phyloP scores from a whole-genome alignment of 2,113 vertebrate species.

The Petrocephalus zakoni region DNA sequence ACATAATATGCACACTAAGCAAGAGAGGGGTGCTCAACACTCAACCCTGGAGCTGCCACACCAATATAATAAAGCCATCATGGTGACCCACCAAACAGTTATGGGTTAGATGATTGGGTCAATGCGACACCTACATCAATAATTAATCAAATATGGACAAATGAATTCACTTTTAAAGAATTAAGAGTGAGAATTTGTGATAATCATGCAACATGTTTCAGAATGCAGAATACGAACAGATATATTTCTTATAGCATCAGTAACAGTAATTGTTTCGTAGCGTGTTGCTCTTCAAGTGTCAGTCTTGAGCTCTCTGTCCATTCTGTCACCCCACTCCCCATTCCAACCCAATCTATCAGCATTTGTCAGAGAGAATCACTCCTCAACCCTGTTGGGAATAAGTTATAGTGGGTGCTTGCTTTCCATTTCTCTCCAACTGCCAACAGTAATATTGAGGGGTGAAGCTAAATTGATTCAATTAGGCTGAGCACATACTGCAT shows the following conservation, averaged over 20 bases:
- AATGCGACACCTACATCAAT: not conserved
- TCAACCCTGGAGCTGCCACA: not conserved
- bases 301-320: not conserved
- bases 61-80: not conserved
- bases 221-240: not conserved
- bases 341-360: not conserved
- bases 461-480: not conserved
- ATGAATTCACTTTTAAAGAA: not conserved
- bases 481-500: not conserved
- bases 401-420: not conserved
- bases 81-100: not conserved
- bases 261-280: not conserved
- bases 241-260: not conserved
- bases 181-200: not conserved
- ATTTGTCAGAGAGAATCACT: not conserved
- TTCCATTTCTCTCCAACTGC: not conserved
- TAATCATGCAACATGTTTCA: not conserved
- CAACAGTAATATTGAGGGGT: not conserved
- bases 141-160: not conserved
- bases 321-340: not conserved
- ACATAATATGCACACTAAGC: not conserved
- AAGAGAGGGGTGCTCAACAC: not conserved
- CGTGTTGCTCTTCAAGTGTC: not conserved
- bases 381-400: not conserved
- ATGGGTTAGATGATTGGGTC: not conserved